phyloP scores from a whole-genome alignment of 1,140 invertebrate genomes.

The Eupeodes corollae region DNA sequence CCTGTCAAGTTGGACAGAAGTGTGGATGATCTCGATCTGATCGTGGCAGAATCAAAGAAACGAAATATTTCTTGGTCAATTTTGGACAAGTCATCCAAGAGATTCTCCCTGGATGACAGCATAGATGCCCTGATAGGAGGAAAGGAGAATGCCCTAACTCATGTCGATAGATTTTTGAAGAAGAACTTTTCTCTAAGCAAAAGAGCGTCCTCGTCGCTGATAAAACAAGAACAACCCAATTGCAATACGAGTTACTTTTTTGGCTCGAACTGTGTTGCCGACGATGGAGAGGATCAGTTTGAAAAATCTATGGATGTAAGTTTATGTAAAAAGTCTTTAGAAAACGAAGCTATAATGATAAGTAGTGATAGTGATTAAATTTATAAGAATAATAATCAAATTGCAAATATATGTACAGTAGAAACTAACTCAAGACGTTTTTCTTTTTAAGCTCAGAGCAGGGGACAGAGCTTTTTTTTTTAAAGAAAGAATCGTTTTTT shows the following conservation, averaged over 20 bases:
- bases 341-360: neutral
- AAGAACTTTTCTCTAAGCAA: neutral
- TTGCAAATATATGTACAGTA: too few species aligned
- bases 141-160: constrained; percentile 3
- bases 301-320: constrained; percentile 26
- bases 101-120: constrained; percentile 21
- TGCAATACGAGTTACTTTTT: constrained; percentile 25
- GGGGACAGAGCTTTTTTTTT: too few species aligned
- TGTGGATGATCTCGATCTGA: constrained; percentile 13
- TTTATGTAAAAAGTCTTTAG: constrained; percentile 2
- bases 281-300: constrained; percentile 16
- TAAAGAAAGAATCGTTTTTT: too few species aligned
- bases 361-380: too few species aligned
- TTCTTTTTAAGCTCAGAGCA: too few species aligned
- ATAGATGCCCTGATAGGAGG: constrained; percentile 26
- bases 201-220: neutral
- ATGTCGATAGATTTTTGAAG: constrained; percentile 1
- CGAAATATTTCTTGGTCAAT: constrained; percentile 14
- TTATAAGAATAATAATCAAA: too few species aligned
- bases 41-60: constrained; percentile 3
- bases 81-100: constrained; percentile 10
- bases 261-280: constrained; percentile 10
- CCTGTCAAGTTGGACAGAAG: constrained; percentile 15
- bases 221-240: constrained; percentile 14
- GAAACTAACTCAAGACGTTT: too few species aligned